phyloP scores from a whole-genome alignment of 2,797 vertebrate genomes.

The Rallus crepitans region DNA sequence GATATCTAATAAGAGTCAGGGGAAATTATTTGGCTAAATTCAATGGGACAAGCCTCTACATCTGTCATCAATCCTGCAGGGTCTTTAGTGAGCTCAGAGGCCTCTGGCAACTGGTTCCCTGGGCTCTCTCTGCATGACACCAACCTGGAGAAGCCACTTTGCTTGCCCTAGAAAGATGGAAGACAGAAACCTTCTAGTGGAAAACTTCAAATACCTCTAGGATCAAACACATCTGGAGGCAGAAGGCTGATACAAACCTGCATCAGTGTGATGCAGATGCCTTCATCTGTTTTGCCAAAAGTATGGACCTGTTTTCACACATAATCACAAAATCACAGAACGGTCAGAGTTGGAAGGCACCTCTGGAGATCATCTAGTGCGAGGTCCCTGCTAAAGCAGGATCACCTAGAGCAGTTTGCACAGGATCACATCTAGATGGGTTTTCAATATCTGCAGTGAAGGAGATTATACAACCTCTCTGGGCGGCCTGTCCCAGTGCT shows the following conservation, averaged over 20 bases:
- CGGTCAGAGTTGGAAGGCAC: too few relatives aligned
- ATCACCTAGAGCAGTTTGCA: too few relatives aligned
- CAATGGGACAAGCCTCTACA: background rate
- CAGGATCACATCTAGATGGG: too few relatives aligned
- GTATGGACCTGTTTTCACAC: background rate
- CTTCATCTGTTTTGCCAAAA: background rate
- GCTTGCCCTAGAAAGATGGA: background rate
- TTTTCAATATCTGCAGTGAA: too few relatives aligned
- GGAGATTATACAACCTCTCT: too few relatives aligned
- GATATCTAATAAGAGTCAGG: background rate
- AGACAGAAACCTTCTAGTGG: background rate
- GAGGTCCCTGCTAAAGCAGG: too few relatives aligned
- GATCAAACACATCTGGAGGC: background rate
- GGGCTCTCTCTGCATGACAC: background rate
- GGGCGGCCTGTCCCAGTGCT: too few relatives aligned
- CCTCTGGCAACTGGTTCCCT: background rate
- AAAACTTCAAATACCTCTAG: background rate
- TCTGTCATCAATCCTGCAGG: background rate
- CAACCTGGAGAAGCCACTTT: background rate
- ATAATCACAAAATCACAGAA: too few relatives aligned
- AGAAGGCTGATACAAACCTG: background rate
- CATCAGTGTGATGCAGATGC: background rate
- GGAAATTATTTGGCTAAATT: background rate
- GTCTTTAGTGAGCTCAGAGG: background rate
- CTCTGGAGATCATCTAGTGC: too few relatives aligned